Evolutionary conservation across 2,888 invertebrate species (phyloP), one percentile per base, ranked within the genome.

Genomic region (Lepas anatifera): DNA sequence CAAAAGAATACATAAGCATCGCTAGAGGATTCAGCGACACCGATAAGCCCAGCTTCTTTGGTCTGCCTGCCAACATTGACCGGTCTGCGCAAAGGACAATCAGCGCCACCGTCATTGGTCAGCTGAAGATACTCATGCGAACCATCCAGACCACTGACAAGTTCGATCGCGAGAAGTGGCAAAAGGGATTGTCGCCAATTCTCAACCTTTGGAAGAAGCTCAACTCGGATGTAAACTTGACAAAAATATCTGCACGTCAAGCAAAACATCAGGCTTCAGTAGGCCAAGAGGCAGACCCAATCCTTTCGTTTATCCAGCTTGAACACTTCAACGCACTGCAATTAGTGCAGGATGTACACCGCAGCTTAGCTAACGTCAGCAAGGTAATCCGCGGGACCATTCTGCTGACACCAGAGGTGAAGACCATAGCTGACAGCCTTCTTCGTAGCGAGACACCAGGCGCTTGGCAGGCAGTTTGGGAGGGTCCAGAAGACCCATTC

Each of bases 51-150:
- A 82, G 85, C 10, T 85, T 89, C 76, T 89, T 95, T 76, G 92
- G 92, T 4, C 81, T 96, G 67, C 91, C 96, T 0, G 88, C 87
- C 69, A 96, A 95, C 78, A 91, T 95, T 71, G 88, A 92, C 74
- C 83, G 88, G 69, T 89, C 92, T 13, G 90, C 91, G 85, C 92
- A 95, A 79, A 85, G 87, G 74, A 87, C 85, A 70, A 84, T 87
- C 6, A 83, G 84, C 72, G 76, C 75, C 41, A 77, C 80, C 71
- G 86, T 89, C n/a, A 82, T 91, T 68, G 78, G 80, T 1, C 85
- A 87, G 72, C 81, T 91, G 11, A 85, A 85, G 79, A 77, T 81
- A 3, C 75, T 84, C 37, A 80, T 81, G 76, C 76, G 83, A 52
- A 78, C 80, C 2, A 78, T 79, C 70, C 79, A 77, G 69, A 80